Percentiles rank a stretch among this genome's conserved stretches.
These are phyloP conservation scores for Harpagus bidentatus DNA, from an alignment of 2,113 vertebrate genomes.

Conservation along the genomic window DNA sequence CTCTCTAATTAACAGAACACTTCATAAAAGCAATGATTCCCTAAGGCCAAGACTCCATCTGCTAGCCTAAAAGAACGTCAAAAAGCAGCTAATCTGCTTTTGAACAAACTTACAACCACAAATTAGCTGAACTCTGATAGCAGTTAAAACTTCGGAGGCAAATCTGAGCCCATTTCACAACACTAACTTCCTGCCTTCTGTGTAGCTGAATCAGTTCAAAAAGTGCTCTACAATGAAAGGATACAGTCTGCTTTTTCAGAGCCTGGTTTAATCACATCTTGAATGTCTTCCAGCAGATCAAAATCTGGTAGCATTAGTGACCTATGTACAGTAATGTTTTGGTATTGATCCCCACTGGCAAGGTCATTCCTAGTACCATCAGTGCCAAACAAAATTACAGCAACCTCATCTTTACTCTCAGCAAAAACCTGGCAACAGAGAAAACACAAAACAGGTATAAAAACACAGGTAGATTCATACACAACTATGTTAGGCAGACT, in stretches of 20 bases:
- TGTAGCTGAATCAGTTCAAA: not conserved
- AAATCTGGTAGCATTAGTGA: conserved; percentile 88
- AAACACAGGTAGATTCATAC: not conserved
- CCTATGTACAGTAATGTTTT: conserved; percentile 85
- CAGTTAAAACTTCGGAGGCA: not conserved
- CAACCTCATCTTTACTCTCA: conserved; percentile 90
- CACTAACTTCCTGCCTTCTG: not conserved
- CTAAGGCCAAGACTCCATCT: not conserved
- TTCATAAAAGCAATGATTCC: not conserved
- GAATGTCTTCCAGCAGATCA: conserved; percentile 88
- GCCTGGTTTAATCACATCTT: conserved; percentile 77
- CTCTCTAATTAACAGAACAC: not conserved
- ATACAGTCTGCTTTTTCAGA: conserved; percentile 91
- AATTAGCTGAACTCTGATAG: not conserved
- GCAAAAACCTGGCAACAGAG: conserved; percentile 84
- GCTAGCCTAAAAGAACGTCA: not conserved
- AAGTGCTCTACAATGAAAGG: conserved; percentile 63
- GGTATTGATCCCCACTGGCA: conserved; percentile 80
- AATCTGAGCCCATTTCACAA: not conserved
- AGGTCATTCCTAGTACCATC: conserved; percentile 82
- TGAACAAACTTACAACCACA: not conserved
- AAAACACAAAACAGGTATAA: not conserved
- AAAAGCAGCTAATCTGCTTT: not conserved
- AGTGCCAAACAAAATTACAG: conserved; percentile 90
- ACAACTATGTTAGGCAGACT: not conserved